Base-by-base conservation (phyloP, 2,797 vertebrate species). In the Enteromius paludinosus region DNA sequence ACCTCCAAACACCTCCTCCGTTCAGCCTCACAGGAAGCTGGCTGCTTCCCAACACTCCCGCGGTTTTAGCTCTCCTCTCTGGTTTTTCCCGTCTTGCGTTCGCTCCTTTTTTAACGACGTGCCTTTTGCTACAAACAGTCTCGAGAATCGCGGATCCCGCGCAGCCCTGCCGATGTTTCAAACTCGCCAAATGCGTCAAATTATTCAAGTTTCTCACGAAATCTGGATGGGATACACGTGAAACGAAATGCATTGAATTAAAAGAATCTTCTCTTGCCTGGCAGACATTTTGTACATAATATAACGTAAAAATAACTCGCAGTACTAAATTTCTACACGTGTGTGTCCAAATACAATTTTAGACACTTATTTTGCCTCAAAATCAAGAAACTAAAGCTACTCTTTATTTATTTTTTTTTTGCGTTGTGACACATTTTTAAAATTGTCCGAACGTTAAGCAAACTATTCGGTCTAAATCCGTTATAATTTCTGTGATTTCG, bases 41-140 rank as follows among this genome's bases (percentile, higher is more conserved):
- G 43, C 30, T 73, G 81, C 90, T 86, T 91, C 90, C 87, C 79
- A 83, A 83, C 87, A 88, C 85, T 72, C 85, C 87, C 90, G 87
- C 89, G 90, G 88, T 90, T 62, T 49, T 81, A 73, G 88, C 90
- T 71, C 88, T 92, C 84, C 91, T 17, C 25, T 69, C 30, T 23
- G 45, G 14, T 75, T 56, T 43, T 30, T 15, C 14, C 81, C 47
- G 49, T 74, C 65, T 83, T 28, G 77, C 49, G 66, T 75, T 78
- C 56, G 75, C 84, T 86, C 35, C 62, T 84, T 88, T 84, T 86
- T 61, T 84, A 85, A 88, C 79, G 70, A 89, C 70, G 93, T 94
- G 93, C 93, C 93, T 94, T 93, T 92, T 87, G 81, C 81, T 89
- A 86, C 86, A 64, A 73, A 73, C 73, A 61, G 79, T 80, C 70